Evolutionary conservation across 2,797 vertebrate species (phyloP), one percentile per base, ranked within the genome.

Genomic region (Sylvia borin): DNA sequence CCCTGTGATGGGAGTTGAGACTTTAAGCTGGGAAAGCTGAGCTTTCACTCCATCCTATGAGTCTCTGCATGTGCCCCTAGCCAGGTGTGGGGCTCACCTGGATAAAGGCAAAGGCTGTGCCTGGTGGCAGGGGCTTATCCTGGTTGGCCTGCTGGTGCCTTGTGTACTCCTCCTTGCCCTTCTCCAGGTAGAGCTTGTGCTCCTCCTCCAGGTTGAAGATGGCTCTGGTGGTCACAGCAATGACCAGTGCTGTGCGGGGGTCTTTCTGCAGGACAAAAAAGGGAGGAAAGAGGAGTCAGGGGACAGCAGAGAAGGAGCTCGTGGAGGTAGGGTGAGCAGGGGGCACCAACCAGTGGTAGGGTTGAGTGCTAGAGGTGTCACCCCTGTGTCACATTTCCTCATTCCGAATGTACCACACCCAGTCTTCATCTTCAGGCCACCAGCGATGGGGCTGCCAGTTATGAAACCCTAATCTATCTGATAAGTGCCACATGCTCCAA

Each of bases 91-190:
- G 12, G 14, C 90, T 92, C 76, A 98, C 98, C 97, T 98, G 97
- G 55, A 99, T 94, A 78, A 99, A 98, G 7, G 98, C 67, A 24
- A 98, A 98, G 21, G 98, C 98, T 7, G 96, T 90, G 25, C 98
- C 98, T 18, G 47, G 92, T 66, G 65, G 47, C 36, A 98, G 92
- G 32, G 96, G 95, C 8, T 96, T 96, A 31, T 95, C 92, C 55
- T 97, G 94, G 42, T 97, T 95, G 60, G 73, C 77, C 32, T 90
- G 76, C 88, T 97, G 97, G 21, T 97, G 67, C 79, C 75, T 96
- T 53, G 85, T 22, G 13, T 92, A 97, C 19, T 97, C 96, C 7
- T 97, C 95, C 38, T 92, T 94, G 66, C 96, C 97, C 36, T 95
- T 95, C 32, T 95, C 88, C 88, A 97, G 82, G 83, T 97, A 97